A percentile compares a stretch with the other conserved stretches of the same genome.
These are phyloP conservation scores for Hipposideros larvatus DNA, from an alignment of 2,797 vertebrate genomes.

Conservation along the genomic window DNA sequence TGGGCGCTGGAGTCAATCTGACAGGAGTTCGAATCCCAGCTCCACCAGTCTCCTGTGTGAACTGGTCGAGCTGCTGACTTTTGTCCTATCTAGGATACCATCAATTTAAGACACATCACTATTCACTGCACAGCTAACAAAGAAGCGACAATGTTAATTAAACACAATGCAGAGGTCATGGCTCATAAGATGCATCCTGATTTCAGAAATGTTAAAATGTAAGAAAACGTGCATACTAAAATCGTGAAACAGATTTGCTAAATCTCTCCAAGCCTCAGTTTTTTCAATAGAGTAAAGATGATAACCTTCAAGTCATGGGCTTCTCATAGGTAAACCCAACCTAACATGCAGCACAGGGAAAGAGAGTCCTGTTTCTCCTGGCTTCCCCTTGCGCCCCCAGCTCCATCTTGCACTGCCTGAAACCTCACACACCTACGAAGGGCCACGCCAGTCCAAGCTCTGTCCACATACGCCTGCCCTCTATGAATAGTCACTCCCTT, in stretches of 20 bases:
- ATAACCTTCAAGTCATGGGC: neutral
- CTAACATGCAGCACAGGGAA: neutral
- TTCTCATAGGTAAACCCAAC: neutral
- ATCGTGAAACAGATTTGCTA: neutral
- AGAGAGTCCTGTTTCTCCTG: neutral
- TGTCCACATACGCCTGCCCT: too few relatives aligned
- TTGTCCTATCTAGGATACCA: neutral
- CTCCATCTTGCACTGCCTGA: neutral
- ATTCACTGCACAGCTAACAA: neutral
- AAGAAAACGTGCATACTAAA: neutral
- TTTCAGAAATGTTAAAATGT: slow-evolving; percentile 42
- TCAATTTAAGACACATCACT: neutral
- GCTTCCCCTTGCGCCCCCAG: neutral
- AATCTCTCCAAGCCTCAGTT: neutral
- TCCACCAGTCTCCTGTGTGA: neutral
- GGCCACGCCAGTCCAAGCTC: neutral
- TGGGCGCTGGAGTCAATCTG: neutral
- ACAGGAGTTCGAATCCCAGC: neutral
- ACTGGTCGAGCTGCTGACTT: neutral
- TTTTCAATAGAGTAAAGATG: neutral
- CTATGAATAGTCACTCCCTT: neutral
- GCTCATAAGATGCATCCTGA: neutral
- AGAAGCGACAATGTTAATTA: neutral
- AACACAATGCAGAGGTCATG: neutral
- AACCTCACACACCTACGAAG: neutral